Base-by-base conservation (phyloP, 2,888 invertebrate genomes). In the Epinotia ramella region DNA sequence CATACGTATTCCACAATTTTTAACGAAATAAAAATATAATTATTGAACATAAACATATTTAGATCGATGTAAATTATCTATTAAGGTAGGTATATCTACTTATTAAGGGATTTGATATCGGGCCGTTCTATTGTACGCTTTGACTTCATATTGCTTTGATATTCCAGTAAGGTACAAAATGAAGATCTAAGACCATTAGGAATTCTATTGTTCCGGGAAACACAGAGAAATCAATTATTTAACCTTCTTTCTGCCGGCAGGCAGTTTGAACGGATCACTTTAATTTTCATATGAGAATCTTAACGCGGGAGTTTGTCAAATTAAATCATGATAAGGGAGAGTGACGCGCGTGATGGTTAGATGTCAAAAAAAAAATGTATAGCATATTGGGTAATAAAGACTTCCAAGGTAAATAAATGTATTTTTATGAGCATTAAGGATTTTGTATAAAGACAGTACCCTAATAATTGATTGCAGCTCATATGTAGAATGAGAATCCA, bases 171-270 rank as follows among this genome's bases (percentile, higher is more conserved):
- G 53, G 53, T 62, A 73, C 67, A 67, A 73, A 67, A 73, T 53
- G 67, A 62, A 67, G 53, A 73, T 73, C 60, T 67, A n/a, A 73
- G 60, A 67, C 62, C 13, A 73, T 62, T 67, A 62, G 53, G 40
- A 67, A 69, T 46, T 60, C 57, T 57, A 73, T 73, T 69, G 73
- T 73, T 57, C 68, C 28, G 16, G 33, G 24, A 44, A 62, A 63
- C 24, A 53, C 62, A 28, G 56, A 20, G n/a, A 59, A 73, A 73
- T 73, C 63, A 73, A 63, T 69, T 64, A 68, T 73, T 68, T 57
- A 73, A 46, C 24, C 24, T n/a, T 57, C 7, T 57, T 44, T 28
- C 67, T 44, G 18, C 53, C 13, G 44, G n/a, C 12, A 16, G 28
- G 20, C 73, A 44, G 40, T 40, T 56, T 53, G 28, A 73, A 49